phyloP scores from a whole-genome alignment of 2,888 invertebrate genomes.

The Campoletis raptor region DNA sequence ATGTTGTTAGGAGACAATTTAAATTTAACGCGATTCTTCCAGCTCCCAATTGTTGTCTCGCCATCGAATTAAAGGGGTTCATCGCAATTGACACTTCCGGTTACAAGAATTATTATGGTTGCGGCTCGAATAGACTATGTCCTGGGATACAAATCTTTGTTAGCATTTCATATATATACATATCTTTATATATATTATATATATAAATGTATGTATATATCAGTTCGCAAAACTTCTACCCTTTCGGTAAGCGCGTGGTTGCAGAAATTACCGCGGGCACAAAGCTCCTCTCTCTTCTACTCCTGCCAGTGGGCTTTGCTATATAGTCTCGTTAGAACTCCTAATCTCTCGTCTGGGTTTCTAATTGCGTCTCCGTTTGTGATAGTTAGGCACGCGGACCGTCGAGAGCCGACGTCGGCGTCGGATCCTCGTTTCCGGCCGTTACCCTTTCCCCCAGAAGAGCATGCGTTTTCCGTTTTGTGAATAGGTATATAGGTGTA shows the following conservation, averaged over 20 bases:
- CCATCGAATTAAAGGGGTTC: conserved; percentile 38
- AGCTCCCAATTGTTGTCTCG: conserved; percentile 24
- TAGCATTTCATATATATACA: background rate
- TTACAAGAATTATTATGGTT: conserved; percentile 21
- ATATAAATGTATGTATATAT: conserved; percentile 19
- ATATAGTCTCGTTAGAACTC: conserved; percentile 73
- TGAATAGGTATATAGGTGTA: conserved; percentile 47
- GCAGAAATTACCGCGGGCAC: conserved; percentile 53
- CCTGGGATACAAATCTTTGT: conserved; percentile 32
- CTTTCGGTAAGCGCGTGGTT: conserved; percentile 48
- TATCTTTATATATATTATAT: background rate
- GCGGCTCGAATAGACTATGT: background rate
- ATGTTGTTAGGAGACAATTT: conserved; percentile 17
- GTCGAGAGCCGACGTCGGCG: conserved; percentile 58
- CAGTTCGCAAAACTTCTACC: conserved; percentile 58
- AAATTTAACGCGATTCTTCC: conserved; percentile 29
- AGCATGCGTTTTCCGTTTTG: conserved; percentile 71
- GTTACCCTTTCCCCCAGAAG: conserved; percentile 69
- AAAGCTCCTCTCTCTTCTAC: conserved; percentile 46
- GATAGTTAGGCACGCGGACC: conserved; percentile 68
- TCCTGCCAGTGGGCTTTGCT: conserved; percentile 65
- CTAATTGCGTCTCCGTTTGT: conserved; percentile 76
- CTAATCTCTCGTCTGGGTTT: conserved; percentile 73
- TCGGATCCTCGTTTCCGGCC: conserved; percentile 72
- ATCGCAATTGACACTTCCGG: conserved; percentile 44